These are phyloP conservation scores for Imbricaverruca yamaguchii DNA, from an alignment of 2,888 invertebrate species.

Conservation along the genomic window DNA sequence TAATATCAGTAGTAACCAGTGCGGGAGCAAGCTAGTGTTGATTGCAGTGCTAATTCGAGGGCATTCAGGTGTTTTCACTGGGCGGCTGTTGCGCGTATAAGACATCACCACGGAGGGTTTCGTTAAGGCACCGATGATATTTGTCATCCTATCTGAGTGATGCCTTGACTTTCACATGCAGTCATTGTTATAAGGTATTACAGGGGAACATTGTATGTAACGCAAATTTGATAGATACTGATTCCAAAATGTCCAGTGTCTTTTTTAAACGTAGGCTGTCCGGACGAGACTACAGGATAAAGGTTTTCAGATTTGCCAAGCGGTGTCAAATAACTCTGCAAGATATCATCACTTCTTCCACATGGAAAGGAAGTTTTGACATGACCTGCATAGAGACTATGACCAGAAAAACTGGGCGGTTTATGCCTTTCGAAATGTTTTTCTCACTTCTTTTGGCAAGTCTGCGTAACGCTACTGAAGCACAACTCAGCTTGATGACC, in stretches of 20 bases:
- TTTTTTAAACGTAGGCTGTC: background rate
- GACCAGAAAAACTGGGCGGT: background rate
- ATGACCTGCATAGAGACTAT: background rate
- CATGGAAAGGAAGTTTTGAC: slow-evolving; percentile 1
- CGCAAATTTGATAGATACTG: too few relatives aligned
- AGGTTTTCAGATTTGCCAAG: background rate
- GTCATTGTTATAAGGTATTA: too few relatives aligned
- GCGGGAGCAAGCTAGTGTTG: too few relatives aligned
- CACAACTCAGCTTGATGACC: background rate
- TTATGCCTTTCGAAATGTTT: background rate
- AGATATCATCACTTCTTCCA: background rate
- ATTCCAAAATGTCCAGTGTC: background rate
- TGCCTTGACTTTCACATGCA: too few relatives aligned
- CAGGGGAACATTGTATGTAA: too few relatives aligned
- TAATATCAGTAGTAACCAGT: too few relatives aligned
- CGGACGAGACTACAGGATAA: background rate
- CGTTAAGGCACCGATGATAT: too few relatives aligned
- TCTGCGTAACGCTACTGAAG: background rate
- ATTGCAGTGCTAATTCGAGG: too few relatives aligned
- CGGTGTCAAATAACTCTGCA: background rate
- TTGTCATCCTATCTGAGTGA: too few relatives aligned
- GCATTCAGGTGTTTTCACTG: too few relatives aligned
- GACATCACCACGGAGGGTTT: too few relatives aligned
- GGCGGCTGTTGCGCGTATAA: too few relatives aligned
- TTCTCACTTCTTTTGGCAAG: background rate